Conservation (phyloP, 2,113 vertebrate species). For the Xiphorhynchus elegans region DNA sequence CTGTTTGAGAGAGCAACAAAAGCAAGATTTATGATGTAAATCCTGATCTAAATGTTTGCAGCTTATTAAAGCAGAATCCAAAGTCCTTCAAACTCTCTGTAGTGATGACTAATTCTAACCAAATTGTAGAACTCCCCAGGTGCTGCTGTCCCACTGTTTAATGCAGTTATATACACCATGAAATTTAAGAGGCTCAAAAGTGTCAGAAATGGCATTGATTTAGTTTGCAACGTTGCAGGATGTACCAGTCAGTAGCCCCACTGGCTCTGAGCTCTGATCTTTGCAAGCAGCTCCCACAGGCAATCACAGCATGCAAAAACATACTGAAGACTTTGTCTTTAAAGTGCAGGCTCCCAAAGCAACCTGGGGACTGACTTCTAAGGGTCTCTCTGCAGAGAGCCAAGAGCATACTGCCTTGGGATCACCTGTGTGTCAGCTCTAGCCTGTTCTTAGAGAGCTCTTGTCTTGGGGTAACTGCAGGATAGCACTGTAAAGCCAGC, state of each 20-base stretch:
- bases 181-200: background rate
- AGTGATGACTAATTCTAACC: background rate
- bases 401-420: background rate
- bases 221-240: background rate
- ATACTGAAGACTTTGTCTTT: background rate
- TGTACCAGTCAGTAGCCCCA: background rate
- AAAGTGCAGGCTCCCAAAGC: background rate
- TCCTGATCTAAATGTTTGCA: constrained; percentile 30
- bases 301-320: background rate
- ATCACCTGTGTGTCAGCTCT: background rate
- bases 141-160: background rate
- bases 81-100: constrained; percentile 1
- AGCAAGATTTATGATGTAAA: constrained; percentile 50
- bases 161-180: background rate
- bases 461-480: background rate
- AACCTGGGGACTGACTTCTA: background rate
- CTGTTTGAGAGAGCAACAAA: constrained; percentile 14
- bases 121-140: background rate
- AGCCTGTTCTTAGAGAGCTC: background rate
- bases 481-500: background rate
- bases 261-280: background rate
- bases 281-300: background rate
- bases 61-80: constrained; percentile 13
- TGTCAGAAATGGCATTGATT: background rate
- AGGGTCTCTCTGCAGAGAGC: rapidly evolving